Evolutionary conservation across 2,113 vertebrate species (phyloP), one percentile per base, ranked within the genome.

Genomic region (Hippocampus barbouri): DNA sequence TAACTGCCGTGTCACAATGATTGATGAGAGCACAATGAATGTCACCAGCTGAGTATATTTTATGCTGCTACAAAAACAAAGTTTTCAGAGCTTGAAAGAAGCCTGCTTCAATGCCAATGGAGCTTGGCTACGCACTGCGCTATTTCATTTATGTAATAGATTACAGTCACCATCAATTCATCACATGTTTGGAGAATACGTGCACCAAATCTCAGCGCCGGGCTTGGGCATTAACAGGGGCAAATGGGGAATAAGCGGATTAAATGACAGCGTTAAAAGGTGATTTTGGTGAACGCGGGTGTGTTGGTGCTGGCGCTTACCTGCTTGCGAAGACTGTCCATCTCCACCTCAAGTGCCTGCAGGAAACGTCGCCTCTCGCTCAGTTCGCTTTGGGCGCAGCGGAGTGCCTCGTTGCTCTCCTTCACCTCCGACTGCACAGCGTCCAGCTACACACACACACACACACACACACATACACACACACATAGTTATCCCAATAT

Each of bases 291-390:
- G 10, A 45, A 45, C 7, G 9, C 21, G 9, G 10, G n/a, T n/a
- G 54, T n/a, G 21, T 59, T 30, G 4, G 8, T 25, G 57, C 4
- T 30, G 57, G 59, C 34, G 5, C 34, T 61, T 76, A 93, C 93
- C 92, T 93, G 92, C 74, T 88, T 93, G 45, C 89, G 86, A 23
- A 94, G 76, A 40, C 79, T 92, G 51, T 93, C 92, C 1, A 93
- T 83, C 66, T 94, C 91, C 2, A 92, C 88, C 83, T 94, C 92
- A 62, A 93, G 81, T 20, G 83, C 81, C 85, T 94, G 93, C 77
- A 94, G 84, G 81, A 89, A 90, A 65, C 93, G 92, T 0, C 89
- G 80, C 62, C 89, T 89, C 79, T 94, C 93, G 2, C 60, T 84
- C 51, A 93, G 87, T 73, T 94, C 93, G 2, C 75, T 75, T 64